Conservation (phyloP, 2,113 vertebrate genomes). For the Callaeas wilsoni region DNA sequence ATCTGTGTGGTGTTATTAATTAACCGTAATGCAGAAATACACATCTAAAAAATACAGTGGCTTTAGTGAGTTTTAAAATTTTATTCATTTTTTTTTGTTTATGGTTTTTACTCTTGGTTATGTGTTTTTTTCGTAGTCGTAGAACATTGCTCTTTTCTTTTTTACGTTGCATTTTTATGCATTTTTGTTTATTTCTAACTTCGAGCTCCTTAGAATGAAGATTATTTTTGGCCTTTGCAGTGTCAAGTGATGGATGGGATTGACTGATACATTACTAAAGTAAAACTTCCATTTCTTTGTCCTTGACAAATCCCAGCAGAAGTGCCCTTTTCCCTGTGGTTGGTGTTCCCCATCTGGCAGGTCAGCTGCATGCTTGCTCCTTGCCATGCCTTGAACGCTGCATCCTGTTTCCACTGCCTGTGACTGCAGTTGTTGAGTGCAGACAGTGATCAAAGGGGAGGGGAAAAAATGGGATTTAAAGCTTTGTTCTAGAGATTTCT, state of each 20-base stretch:
- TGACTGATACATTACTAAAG: not conserved
- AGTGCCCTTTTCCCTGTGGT: not conserved
- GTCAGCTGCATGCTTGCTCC: not conserved
- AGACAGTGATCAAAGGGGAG: not conserved
- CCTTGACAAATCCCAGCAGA: not conserved
- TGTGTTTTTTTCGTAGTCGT: not conserved
- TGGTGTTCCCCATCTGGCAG: not conserved
- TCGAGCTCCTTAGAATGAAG: not conserved
- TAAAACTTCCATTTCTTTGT: not conserved
- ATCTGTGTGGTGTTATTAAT: not conserved
- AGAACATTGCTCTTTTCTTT: not conserved
- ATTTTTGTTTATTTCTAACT: not conserved
- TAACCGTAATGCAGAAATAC: not conserved
- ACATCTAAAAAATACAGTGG: not conserved
- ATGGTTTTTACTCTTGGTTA: not conserved
- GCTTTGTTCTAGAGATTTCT: not conserved
- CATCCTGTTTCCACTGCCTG: not conserved
- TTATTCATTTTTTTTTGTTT: not conserved
- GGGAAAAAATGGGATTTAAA: not conserved
- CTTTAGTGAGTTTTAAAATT: not conserved
- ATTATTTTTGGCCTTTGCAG: not conserved
- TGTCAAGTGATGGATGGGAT: not conserved
- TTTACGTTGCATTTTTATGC: not conserved
- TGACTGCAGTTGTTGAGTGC: not conserved
- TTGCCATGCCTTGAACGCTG: not conserved